phyloP scores from a whole-genome alignment of 2,113 vertebrate genomes.

The Silurus glanis region DNA sequence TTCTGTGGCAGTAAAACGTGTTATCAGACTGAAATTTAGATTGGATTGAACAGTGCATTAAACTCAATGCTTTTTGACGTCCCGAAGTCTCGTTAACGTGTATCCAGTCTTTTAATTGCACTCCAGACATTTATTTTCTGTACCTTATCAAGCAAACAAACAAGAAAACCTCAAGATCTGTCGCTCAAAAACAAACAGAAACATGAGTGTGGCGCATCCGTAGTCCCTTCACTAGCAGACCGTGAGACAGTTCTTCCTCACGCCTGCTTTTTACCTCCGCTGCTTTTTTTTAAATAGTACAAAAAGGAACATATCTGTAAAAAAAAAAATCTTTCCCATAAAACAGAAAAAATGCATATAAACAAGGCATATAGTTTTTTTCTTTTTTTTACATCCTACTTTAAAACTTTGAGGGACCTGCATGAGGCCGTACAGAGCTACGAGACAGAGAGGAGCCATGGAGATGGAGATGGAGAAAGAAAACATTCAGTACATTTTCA shows the following conservation, averaged over 20 bases:
- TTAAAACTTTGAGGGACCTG: not conserved
- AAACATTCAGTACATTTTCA: conserved; percentile 32
- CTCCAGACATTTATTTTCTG: conserved; percentile 50
- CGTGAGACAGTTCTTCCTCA: not conserved
- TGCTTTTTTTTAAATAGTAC: not conserved
- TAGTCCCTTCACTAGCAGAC: conserved; percentile 54
- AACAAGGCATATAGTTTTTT: not conserved
- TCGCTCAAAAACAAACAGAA: conserved; percentile 26
- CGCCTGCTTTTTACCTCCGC: not conserved
- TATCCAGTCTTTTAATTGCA: conserved; percentile 50
- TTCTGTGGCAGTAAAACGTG: not conserved
- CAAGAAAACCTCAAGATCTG: conserved; percentile 45
- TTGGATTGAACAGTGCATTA: not conserved
- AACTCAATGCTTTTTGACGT: not conserved
- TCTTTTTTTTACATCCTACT: not conserved
- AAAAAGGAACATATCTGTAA: not conserved
- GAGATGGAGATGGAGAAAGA: not conserved
- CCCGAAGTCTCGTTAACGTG: not conserved
- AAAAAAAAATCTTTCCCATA: conserved; percentile 36
- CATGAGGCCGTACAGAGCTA: not conserved
- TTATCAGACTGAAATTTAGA: not conserved
- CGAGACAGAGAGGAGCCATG: not conserved
- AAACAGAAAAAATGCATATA: conserved; percentile 41
- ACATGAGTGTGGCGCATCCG: conserved; percentile 47
- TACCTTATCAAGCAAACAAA: conserved; percentile 52